These are phyloP conservation scores for Antheraea mylitta DNA, from an alignment of 1,140 invertebrate genomes.

Conservation along the genomic window DNA sequence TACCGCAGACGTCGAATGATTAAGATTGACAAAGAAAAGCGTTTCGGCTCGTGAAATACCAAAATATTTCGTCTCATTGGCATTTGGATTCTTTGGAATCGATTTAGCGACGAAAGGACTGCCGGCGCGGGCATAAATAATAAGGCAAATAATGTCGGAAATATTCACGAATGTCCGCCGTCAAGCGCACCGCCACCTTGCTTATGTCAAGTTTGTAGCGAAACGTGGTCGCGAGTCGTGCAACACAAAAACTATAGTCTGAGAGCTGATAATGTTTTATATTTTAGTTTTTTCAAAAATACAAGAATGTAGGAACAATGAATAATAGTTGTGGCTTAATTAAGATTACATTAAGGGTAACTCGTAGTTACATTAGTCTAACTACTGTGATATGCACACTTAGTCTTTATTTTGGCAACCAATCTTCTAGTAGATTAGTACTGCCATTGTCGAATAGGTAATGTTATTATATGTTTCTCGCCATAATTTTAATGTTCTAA, in stretches of 20 bases:
- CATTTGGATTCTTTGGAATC: constrained; percentile 45
- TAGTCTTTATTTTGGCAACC: too few species aligned
- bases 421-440: too few species aligned
- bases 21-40: constrained; percentile 44
- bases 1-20: constrained; percentile 38
- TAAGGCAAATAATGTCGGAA: constrained; percentile 53
- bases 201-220: constrained; percentile 38
- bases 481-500: too few species aligned
- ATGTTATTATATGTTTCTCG: too few species aligned
- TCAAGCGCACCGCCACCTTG: constrained; percentile 36
- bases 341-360: too few species aligned
- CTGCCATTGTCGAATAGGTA: too few species aligned
- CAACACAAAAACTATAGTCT: constrained; percentile 37
- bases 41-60: constrained; percentile 33
- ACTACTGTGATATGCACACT: too few species aligned
- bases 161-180: constrained; percentile 41
- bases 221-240: constrained; percentile 57
- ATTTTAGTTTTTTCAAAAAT: too few species aligned
- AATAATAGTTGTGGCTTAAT: too few species aligned
- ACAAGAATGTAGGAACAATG: too few species aligned
- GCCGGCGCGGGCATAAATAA: constrained; percentile 44
- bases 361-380: too few species aligned
- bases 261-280: neutral
- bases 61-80: too few species aligned
- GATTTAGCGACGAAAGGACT: constrained; percentile 35